Evolutionary conservation across 2,888 invertebrate species (phyloP).

Genomic region (Cheiracanthium punctorium): DNA sequence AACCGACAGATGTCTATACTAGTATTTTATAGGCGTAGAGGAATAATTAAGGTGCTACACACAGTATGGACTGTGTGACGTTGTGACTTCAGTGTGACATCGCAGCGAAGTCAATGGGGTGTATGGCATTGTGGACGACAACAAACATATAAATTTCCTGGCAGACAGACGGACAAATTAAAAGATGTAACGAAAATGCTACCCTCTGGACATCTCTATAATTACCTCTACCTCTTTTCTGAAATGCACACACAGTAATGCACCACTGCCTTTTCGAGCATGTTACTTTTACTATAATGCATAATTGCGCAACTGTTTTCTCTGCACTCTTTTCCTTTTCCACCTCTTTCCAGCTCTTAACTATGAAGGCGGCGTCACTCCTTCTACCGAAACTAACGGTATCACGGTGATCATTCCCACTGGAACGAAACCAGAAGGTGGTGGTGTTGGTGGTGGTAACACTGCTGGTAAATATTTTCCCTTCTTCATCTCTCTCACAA

Average conservation of each 20-base stretch:
- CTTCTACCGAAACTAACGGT: slow-evolving; percentile 42
- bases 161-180: too few species aligned
- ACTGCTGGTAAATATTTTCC: slow-evolving; percentile 51
- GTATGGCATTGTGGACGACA: too few species aligned
- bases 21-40: too few species aligned
- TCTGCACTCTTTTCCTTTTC: not conserved
- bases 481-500: not conserved
- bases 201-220: too few species aligned
- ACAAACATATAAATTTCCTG: too few species aligned
- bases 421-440: slow-evolving; percentile 30
- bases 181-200: too few species aligned
- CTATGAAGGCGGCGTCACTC: slow-evolving; percentile 33
- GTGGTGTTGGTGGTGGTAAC: slow-evolving; percentile 48
- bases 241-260: not conserved
- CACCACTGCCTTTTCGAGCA: not conserved
- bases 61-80: too few species aligned
- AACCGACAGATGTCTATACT: too few species aligned
- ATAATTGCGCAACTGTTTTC: too few species aligned
- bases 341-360: slow-evolving; percentile 49
- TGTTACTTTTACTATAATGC: not conserved
- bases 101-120: too few species aligned
- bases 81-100: too few species aligned
- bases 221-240: not conserved
- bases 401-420: slow-evolving; percentile 14
- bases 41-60: too few species aligned